Base-by-base conservation (phyloP, 2,797 vertebrate genomes). In the Chloroceryle amazona region DNA sequence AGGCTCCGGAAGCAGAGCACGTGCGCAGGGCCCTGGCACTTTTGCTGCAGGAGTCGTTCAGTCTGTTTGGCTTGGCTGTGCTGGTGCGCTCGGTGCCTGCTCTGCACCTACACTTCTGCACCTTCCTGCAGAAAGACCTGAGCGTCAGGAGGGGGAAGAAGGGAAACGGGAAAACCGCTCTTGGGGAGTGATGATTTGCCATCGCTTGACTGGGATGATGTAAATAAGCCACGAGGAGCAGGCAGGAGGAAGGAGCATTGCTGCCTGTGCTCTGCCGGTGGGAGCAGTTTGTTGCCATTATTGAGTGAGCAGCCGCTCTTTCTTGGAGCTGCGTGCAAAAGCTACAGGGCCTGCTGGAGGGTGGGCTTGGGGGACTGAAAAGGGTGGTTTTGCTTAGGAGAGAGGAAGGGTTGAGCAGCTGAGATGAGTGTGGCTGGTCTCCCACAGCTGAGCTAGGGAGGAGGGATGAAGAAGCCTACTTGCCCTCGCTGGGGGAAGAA, bases 51-150 rank as follows among this genome's bases (percentile, higher is more conserved):
- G 68, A 68, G 13, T 67, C 29, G 39, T 74, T 81, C 81, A 81
- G 28, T 46, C 57, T 81, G 58, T 72, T 91, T 81, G 39, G 74
- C 82, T 94, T 96, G 82, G 29, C 78, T 5, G 4, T 41, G 4
- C 7, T 0, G 1, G 3, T 7, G 18, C 71, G 37, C 31, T 37
- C 39, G 23, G 6, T 71, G 68, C 70, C 76, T 31, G 20, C 55
- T 61, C 37, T 1, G 0, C 42, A 33, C 26, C 42, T 7, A n/a
- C 9, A 1, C 20, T 33, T 60, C 22, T 22, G 31, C 51, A 55
- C 20, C 31, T 17, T 52, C 54, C 28, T 86, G 31, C 19, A 76
- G 70, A 47, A 67, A 72, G n/a, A 15, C 7, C 26, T 22, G 42
- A 26, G 17, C 54, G 46, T 55, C 57, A 66, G 13, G 6, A 10